Conservation (phyloP, 2,888 invertebrate species). For the Cerastoderma edule region DNA sequence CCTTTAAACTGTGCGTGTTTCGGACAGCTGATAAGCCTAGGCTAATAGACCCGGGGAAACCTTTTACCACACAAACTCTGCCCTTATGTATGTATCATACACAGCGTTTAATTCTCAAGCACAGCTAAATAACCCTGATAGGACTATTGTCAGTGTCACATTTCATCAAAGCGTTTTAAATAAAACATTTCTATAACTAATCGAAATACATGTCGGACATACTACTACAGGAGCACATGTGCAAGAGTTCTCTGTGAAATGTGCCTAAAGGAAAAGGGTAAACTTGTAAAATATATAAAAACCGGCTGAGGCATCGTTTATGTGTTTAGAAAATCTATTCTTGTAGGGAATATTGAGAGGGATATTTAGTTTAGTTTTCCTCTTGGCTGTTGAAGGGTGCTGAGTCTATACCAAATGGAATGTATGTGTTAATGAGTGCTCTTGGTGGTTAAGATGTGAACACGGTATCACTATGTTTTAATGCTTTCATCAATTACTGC, state of each 20-base stretch:
- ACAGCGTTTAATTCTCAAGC: too few species aligned
- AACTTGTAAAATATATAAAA: slow-evolving; percentile 6
- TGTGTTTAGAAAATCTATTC: slow-evolving; percentile 22
- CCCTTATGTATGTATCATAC: too few species aligned
- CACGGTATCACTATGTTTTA: too few species aligned
- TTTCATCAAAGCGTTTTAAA: not conserved
- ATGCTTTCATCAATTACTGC: not conserved
- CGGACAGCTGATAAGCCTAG: too few species aligned
- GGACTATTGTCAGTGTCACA: too few species aligned
- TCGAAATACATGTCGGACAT: not conserved
- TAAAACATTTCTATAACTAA: not conserved
- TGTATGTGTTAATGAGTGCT: not conserved
- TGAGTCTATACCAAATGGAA: slow-evolving; percentile 5
- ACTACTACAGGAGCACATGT: not conserved
- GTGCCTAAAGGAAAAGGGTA: not conserved
- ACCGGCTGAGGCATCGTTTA: not conserved
- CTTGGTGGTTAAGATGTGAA: too few species aligned
- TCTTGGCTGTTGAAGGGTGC: not conserved
- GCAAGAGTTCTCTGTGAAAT: not conserved
- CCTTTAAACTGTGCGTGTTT: too few species aligned
- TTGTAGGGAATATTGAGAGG: not conserved
- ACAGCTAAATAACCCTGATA: too few species aligned
- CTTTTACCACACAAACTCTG: too few species aligned
- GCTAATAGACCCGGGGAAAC: too few species aligned
- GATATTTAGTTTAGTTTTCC: not conserved